These are phyloP conservation scores for Odocoileus hemionus DNA, from an alignment of 2,113 vertebrate genomes.

Conservation along the genomic window DNA sequence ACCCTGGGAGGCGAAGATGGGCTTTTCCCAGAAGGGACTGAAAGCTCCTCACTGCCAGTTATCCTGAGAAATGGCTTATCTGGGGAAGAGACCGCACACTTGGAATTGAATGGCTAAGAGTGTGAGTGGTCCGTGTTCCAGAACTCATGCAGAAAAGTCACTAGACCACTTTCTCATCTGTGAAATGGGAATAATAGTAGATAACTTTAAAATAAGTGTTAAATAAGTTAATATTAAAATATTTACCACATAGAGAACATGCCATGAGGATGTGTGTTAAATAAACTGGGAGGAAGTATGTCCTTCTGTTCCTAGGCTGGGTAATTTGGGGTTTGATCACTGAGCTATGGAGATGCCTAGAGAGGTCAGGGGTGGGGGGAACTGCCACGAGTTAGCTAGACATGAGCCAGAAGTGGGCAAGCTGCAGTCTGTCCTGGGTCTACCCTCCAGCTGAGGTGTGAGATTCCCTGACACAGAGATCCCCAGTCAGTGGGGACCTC, in stretches of 20 bases:
- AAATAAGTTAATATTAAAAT: background rate
- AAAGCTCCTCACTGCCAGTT: background rate
- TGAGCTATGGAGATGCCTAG: background rate
- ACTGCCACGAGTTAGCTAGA: background rate
- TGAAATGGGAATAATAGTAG: background rate
- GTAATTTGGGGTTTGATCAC: background rate
- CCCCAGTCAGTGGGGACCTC: accelerated
- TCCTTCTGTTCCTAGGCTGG: background rate
- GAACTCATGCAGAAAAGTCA: background rate
- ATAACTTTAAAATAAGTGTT: background rate
- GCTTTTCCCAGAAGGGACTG: background rate
- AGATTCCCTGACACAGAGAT: background rate
- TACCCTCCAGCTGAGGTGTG: background rate
- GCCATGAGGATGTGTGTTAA: background rate
- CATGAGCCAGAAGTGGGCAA: background rate
- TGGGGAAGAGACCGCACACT: background rate
- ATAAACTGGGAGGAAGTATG: background rate
- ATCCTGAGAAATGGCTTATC: background rate
- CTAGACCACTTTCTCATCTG: background rate
- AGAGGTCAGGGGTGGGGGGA: background rate
- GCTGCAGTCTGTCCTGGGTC: background rate
- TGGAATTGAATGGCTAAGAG: background rate
- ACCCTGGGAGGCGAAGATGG: background rate
- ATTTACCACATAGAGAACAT: background rate
- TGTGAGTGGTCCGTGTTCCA: background rate